Evolutionary conservation across 37 sponge, comb jelly and placozoan species (phyloP).

Genomic region (Chondrilla cf. caribensis): DNA sequence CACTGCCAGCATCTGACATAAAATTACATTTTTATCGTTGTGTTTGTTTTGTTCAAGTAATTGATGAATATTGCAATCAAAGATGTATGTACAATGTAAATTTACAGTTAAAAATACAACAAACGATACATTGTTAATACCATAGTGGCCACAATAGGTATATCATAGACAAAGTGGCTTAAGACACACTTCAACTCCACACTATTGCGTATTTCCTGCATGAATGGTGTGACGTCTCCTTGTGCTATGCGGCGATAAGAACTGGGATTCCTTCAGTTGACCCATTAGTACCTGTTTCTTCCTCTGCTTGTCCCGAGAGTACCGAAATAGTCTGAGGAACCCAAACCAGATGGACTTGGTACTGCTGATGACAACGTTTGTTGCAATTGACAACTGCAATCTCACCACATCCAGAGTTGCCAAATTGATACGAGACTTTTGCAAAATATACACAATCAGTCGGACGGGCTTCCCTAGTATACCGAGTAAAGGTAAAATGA

Average conservation of each 20-base stretch:
- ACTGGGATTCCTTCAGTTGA: too few species aligned
- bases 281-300: constrained; percentile 14
- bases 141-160: too few species aligned
- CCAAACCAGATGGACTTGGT: constrained; percentile 44
- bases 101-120: too few species aligned
- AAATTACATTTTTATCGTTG: neutral
- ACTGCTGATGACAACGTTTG: constrained; percentile 32
- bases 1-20: neutral
- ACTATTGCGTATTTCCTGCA: too few species aligned
- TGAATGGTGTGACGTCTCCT: too few species aligned
- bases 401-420: constrained; percentile 45
- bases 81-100: too few species aligned
- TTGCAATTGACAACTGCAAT: constrained; percentile 30
- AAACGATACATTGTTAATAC: too few species aligned
- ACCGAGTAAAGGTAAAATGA: neutral
- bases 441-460: constrained; percentile 20
- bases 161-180: too few species aligned
- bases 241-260: neutral
- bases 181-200: too few species aligned
- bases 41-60: neutral
- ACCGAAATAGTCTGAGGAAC: constrained; percentile 36
- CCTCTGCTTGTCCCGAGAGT: constrained; percentile 27
- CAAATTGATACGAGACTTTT: constrained; percentile 50
- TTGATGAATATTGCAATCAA: neutral
- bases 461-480: constrained; percentile 22